Evolutionary conservation across 2,113 vertebrate species (phyloP), one percentile per base, ranked within the genome.

Genomic region (Apus apus): DNA sequence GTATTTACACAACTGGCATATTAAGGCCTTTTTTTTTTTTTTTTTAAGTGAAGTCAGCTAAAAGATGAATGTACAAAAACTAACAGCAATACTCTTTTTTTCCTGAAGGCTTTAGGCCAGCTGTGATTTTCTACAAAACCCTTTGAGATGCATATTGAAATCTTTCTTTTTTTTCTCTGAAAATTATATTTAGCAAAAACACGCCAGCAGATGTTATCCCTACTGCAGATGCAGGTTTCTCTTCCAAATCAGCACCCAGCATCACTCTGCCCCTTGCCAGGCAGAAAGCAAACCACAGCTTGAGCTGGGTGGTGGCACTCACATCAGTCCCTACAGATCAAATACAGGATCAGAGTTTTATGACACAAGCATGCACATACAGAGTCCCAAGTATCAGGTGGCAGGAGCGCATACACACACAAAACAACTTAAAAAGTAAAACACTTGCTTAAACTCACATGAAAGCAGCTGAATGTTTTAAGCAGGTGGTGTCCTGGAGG

Each of bases 101-200:
- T 97, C 74, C 79, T 93, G 56, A 87, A 98, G 93, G 93, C 97
- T 95, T 90, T 77, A 94, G 70, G 92, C 96, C 97, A 98, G 96
- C 97, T 98, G 97, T 95, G 97, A 95, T 88, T 97, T 91, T 92
- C 91, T 94, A 97, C 85, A 94, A 45, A 94, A 96, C 74, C 72
- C 92, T 97, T 92, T 57, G 94, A 96, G 93, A 97, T 97, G 93
- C 89, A 85, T 79, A 97, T 92, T 98, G 90, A 97, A 98, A 97
- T 97, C 96, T 96, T 97, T 97, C 86, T 95, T 71, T 96, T 95
- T 80, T 34, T 96, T 72, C 74, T 90, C 67, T 76, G 68, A 91
- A 96, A 98, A 97, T 96, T 95, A 92, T 96, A 97, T 97, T 97
- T 97, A 97, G 95, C 40, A 96, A 92, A 92, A 91, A 89, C 68